Base-by-base conservation (phyloP, 37 sponge, comb jelly and placozoan species). In the Halichondria panicea region DNA sequence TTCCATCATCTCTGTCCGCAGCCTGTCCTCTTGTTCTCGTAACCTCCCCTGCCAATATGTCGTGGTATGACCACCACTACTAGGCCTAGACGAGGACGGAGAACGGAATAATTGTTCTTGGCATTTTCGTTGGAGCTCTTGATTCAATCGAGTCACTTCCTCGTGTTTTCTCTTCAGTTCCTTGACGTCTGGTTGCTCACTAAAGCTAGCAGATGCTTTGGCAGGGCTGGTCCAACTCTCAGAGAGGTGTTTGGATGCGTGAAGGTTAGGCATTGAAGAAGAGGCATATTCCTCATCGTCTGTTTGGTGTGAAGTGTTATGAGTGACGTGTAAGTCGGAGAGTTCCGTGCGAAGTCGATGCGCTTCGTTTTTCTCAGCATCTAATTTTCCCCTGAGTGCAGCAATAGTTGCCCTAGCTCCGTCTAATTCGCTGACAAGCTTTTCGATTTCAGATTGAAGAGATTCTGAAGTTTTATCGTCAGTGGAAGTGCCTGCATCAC, bases 151-250 rank as follows among this genome's bases (percentile, higher is more conserved):
- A 35, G 78, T 71, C 42, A 84, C 73, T 52, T 85, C 86, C 67
- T 81, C 71, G 53, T 90, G 77, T 66, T 76, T 85, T 18, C 70
- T 72, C 40, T 58, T 71, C 12, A 85, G 74, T 1, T 81, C 77
- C 3, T 52, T 80, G 57, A 90, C 66, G 36, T 89, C 80, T 13
- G 71, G 63, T 18, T 65, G 75, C 11, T 80, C 80, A 21, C 75
- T 66, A 9, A 15, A 34, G 5, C 39, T 36, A 21, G 66, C 15
- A 4, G 18, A 18, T 6, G 64, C 5, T 30, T 64, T 22, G 12
- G 68, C 21, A 0, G 85, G 81, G 32, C 71, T 77, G 1, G 87
- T 86, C 87, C 87, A 86, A 32, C 74, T 72, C 15, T 79, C 87
- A 8, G 72, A 58, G n/a, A n/a, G n/a, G n/a, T n/a, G n/a, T n/a